phyloP scores from a whole-genome alignment of 2,888 invertebrate genomes.

The Acronicta alni region DNA sequence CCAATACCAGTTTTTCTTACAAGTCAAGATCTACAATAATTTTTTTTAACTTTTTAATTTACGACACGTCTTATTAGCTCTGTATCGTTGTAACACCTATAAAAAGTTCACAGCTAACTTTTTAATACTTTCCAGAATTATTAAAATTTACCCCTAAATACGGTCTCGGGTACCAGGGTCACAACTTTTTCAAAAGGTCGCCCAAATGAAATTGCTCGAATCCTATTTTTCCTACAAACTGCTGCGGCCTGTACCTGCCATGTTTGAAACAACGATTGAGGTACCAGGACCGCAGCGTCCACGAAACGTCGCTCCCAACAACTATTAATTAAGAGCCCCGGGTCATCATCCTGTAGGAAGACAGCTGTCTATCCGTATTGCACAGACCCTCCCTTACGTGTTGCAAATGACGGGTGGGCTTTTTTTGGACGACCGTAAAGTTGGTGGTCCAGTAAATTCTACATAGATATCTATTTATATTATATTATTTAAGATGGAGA shows the following conservation, averaged over 20 bases:
- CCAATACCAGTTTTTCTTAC: no score
- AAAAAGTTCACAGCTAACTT: no score
- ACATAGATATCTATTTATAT: neutral
- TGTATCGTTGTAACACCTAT: no score
- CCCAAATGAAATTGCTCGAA: neutral
- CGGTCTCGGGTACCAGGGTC: neutral
- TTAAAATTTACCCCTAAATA: neutral
- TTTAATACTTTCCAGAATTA: neutral
- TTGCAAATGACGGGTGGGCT: conserved; percentile 72
- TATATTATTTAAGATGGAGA: neutral
- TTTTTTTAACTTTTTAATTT: no score
- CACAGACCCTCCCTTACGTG: conserved; percentile 56
- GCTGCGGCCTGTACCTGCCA: conserved; percentile 33
- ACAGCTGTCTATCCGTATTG: conserved; percentile 77
- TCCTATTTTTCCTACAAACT: conserved; percentile 20
- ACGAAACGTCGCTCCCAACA: conserved; percentile 65
- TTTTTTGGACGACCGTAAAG: conserved; percentile 58
- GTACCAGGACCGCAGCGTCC: conserved; percentile 51
- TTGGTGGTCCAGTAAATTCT: conserved; percentile 24
- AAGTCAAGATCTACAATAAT: no score
- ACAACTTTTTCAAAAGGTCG: neutral
- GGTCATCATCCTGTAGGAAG: conserved; percentile 79
- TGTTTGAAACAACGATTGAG: conserved; percentile 23
- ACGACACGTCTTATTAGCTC: no score
- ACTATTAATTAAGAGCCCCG: conserved; percentile 84